A percentile compares a stretch with the other conserved stretches of the same genome.
Conservation (phyloP, 1,140 invertebrate genomes). For the Achroia grisella region DNA sequence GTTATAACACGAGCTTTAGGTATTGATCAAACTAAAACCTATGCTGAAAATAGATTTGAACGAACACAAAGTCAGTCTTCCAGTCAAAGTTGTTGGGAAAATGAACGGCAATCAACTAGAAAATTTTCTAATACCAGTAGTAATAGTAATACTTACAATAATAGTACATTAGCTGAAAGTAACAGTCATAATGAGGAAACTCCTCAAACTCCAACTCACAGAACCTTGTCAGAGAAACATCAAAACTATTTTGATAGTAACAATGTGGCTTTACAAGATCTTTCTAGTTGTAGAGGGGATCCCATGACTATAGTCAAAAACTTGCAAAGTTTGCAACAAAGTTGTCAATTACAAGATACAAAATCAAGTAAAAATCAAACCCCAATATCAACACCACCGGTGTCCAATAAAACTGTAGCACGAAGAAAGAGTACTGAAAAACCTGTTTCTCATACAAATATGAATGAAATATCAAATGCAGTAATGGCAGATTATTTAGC, state of each 20-base stretch:
- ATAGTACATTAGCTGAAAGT: constrained; percentile 64
- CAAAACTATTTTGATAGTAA: constrained; percentile 62
- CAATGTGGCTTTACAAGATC: constrained; percentile 78
- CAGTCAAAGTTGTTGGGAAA: constrained; percentile 67
- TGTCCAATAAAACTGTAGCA: constrained; percentile 45
- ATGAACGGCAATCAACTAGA: constrained; percentile 52
- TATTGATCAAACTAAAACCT: constrained; percentile 76
- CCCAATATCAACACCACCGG: constrained; percentile 23
- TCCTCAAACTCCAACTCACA: constrained; percentile 39
- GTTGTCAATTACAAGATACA: constrained; percentile 75
- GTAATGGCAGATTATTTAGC: constrained; percentile 75
- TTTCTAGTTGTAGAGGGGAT: constrained; percentile 81
- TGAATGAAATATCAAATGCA: constrained; percentile 71
- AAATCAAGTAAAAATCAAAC: constrained; percentile 64
- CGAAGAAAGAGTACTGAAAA: constrained; percentile 74
- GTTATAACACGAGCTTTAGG: constrained; percentile 82
- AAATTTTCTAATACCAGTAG: constrained; percentile 61
- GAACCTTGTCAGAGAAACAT: constrained; percentile 47
- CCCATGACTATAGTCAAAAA: constrained; percentile 85
- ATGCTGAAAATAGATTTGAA: constrained; percentile 77
- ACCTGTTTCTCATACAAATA: constrained; percentile 52
- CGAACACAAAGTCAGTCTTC: constrained; percentile 65
- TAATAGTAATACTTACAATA: constrained; percentile 57
- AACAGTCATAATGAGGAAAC: constrained; percentile 65
- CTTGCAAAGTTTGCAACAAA: constrained; percentile 77